Percentiles rank a stretch among this genome's conserved stretches.
phyloP scores from a whole-genome alignment of 1,140 invertebrate species.

The Lasioglossum albipes region DNA sequence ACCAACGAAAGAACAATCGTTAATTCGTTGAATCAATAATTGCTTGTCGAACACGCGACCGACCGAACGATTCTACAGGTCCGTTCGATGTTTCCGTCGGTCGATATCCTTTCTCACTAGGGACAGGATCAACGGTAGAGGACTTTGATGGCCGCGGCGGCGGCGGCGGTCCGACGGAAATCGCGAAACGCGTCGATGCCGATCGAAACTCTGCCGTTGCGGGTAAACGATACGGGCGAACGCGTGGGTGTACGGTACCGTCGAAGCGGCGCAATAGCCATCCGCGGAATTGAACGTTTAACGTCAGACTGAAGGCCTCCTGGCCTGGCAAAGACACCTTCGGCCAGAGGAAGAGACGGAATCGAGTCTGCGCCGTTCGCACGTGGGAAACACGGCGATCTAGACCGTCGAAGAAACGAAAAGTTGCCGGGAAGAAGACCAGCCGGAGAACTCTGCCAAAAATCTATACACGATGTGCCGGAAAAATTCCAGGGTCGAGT shows the following conservation, averaged over 20 bases:
- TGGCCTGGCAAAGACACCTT: constrained; percentile 65
- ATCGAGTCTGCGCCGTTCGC: too few relatives aligned
- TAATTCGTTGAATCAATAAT: too few relatives aligned
- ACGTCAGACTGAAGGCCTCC: constrained; percentile 73
- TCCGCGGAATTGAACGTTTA: constrained; percentile 73
- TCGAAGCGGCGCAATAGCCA: constrained; percentile 61
- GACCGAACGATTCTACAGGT: too few relatives aligned
- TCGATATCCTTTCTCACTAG: too few relatives aligned
- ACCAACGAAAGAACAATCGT: too few relatives aligned
- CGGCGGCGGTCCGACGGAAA: too few relatives aligned
- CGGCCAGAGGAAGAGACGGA: constrained; percentile 47
- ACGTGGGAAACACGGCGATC: neutral
- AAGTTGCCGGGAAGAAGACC: constrained; percentile 41
- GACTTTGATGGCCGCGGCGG: too few relatives aligned
- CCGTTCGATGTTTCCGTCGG: too few relatives aligned
- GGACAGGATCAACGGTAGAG: too few relatives aligned
- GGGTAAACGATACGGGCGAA: neutral
- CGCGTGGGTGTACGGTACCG: constrained; percentile 57
- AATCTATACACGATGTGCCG: constrained; percentile 58
- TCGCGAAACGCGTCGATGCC: neutral
- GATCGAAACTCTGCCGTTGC: constrained; percentile 33
- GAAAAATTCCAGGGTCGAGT: constrained; percentile 29
- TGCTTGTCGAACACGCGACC: too few relatives aligned
- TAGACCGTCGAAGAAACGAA: constrained; percentile 35
- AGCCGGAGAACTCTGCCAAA: constrained; percentile 67